phyloP scores from a whole-genome alignment of 2,888 invertebrate genomes.

The Drosophila barbarae region DNA sequence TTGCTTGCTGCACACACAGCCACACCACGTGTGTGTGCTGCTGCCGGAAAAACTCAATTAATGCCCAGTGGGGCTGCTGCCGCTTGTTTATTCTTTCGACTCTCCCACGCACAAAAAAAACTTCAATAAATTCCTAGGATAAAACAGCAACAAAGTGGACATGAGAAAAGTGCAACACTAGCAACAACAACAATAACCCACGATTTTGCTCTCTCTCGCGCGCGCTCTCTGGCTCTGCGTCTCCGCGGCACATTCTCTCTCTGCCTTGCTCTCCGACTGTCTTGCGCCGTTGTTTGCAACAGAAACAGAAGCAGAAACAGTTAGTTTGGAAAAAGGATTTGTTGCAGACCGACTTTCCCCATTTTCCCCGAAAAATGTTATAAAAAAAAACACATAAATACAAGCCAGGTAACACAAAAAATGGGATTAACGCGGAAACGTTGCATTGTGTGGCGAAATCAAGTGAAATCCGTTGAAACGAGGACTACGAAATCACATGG shows the following conservation, averaged over 20 bases:
- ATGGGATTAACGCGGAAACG: background rate
- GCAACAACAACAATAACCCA: slow-evolving; percentile 50
- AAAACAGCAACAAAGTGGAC: slow-evolving; percentile 39
- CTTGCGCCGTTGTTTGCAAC: slow-evolving; percentile 66
- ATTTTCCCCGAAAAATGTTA: slow-evolving; percentile 37
- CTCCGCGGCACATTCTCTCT: slow-evolving; percentile 27
- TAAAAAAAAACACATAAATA: slow-evolving; percentile 31
- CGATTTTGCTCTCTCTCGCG: slow-evolving; percentile 34
- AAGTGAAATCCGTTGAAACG: slow-evolving; percentile 2
- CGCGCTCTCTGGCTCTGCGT: slow-evolving; percentile 6
- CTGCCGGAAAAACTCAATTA: slow-evolving; percentile 70
- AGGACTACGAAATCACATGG: slow-evolving; percentile 16
- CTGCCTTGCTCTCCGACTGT: slow-evolving; percentile 40
- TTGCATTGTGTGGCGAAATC: slow-evolving; percentile 15
- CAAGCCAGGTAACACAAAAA: slow-evolving; percentile 20
- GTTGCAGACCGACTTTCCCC: slow-evolving; percentile 41
- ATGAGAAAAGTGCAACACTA: slow-evolving; percentile 37
- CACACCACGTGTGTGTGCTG: slow-evolving; percentile 45
- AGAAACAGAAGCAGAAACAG: slow-evolving; percentile 36
- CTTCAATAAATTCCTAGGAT: slow-evolving; percentile 27
- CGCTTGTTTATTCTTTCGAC: slow-evolving; percentile 44
- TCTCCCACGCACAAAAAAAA: slow-evolving; percentile 15
- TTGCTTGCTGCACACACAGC: slow-evolving; percentile 53
- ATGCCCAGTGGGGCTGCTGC: slow-evolving; percentile 49
- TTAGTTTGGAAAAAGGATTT: slow-evolving; percentile 46